Conservation (phyloP, 1,140 invertebrate genomes). For the Drosophila melanica region DNA sequence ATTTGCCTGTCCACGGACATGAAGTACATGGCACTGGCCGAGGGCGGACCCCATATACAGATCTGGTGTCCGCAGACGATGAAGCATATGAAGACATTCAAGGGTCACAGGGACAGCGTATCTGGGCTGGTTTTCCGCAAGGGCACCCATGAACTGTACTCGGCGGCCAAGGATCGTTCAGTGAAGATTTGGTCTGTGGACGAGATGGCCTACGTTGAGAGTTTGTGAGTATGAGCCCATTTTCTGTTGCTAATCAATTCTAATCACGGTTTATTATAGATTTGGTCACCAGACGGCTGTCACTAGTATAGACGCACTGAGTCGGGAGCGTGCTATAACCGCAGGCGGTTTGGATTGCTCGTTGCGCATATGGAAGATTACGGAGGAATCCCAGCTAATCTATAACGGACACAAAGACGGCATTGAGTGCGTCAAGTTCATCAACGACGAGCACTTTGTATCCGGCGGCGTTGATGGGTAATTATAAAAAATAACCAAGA, state of each 20-base stretch:
- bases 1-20: slow-evolving; percentile 93
- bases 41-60: slow-evolving; percentile 90
- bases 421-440: slow-evolving; percentile 93
- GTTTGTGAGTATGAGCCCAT: slow-evolving; percentile 86
- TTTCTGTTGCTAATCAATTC: background rate
- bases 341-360: slow-evolving; percentile 94
- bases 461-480: slow-evolving; percentile 95
- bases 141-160: slow-evolving; percentile 95
- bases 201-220: slow-evolving; percentile 98
- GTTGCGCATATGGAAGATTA: slow-evolving; percentile 97
- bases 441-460: slow-evolving; percentile 96
- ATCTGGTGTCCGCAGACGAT: slow-evolving; percentile 93
- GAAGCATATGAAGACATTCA: slow-evolving; percentile 91
- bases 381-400: slow-evolving; percentile 97
- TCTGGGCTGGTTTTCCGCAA: slow-evolving; percentile 94
- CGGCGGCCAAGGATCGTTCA: slow-evolving; percentile 91
- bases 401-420: slow-evolving; percentile 93
- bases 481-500: slow-evolving; percentile 24
- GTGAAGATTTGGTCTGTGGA: slow-evolving; percentile 97
- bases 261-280: slow-evolving; percentile 74
- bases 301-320: slow-evolving; percentile 94
- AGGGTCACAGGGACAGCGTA: slow-evolving; percentile 90
- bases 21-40: slow-evolving; percentile 93
- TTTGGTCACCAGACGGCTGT: slow-evolving; percentile 96
- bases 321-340: slow-evolving; percentile 93